Base-by-base conservation (phyloP, 2,888 invertebrate species). In the Charanyca ferruginea region DNA sequence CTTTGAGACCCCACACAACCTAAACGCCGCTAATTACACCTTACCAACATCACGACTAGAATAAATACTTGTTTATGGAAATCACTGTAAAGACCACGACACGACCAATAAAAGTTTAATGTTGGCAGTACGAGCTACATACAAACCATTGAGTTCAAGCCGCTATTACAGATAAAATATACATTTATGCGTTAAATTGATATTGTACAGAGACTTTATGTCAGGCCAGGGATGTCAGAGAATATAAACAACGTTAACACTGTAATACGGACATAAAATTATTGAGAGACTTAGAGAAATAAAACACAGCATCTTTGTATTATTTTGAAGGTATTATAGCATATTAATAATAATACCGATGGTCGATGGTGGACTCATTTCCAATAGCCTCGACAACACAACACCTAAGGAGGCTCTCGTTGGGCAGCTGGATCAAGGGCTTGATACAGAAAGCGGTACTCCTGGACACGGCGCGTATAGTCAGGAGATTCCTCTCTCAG, bases 161-260 rank as follows among this genome's bases (percentile, higher is more conserved):
- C 53, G 49, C 53, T 20, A 25, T 45, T 38, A 70, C 61, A 68
- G 65, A 77, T 77, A 71, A 58, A 60, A 61, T 65, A 77, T 53
- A 58, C 57, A 58, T 76, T 73, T 51, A 65, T 41, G 54, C 41
- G 53, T 45, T 60, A 68, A 68, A 75, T 68, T 75, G 49, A 72
- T 75, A 75, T 59, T 71, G 53, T 59, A 45, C 45, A 22, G 49
- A 9, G 23, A 11, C n/a, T 48, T 32, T 16, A 16, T 13, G 22
- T 13, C 0, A n/a, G n/a, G n/a, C n/a, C 18, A 66, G 41, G 69
- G 74, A 20, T 73, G 73, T 11, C 38, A 25, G 18, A 6, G 3
- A 5, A 0, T 16, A 44, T 22, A 2, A 28, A 28, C 16, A 63
- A 13, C 2, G 7, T 22, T 1, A 20, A 38, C 7, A 5, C 16